Conservation (phyloP, 92 coral and sea anemone species). For the Zoanthus sociatus region DNA sequence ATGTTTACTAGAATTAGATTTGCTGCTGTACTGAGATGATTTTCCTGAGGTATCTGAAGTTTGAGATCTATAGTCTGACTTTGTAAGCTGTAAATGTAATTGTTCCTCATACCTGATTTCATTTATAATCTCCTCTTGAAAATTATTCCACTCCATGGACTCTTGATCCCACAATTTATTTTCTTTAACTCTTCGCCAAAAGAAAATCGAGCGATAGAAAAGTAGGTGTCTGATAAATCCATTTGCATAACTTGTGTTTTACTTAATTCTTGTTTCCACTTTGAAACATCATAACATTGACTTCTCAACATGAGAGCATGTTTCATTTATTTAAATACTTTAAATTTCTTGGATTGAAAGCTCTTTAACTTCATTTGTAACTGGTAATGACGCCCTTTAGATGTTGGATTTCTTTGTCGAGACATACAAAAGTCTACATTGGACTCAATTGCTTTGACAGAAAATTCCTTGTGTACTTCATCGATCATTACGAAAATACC, state of each 20-base stretch:
- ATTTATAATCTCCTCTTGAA: conserved; percentile 12
- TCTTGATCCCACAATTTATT: conserved; percentile 24
- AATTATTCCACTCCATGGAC: conserved; percentile 35
- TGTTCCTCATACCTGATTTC: conserved; percentile 52
- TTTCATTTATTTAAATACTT: conserved; percentile 41
- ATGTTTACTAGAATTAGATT: too few relatives aligned
- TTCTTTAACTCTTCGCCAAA: background rate
- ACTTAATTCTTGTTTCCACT: conserved; percentile 52
- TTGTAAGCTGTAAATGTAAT: background rate
- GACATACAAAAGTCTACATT: too few relatives aligned
- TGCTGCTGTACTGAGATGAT: too few relatives aligned
- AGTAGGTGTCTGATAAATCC: conserved; percentile 22
- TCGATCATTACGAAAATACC: too few relatives aligned
- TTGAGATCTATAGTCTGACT: too few relatives aligned
- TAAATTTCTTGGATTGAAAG: conserved; percentile 21
- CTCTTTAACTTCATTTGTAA: too few relatives aligned
- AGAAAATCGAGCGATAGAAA: background rate
- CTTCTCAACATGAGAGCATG: conserved; percentile 40
- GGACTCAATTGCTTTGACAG: too few relatives aligned
- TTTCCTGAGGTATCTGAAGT: too few relatives aligned
- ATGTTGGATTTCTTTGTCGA: too few relatives aligned
- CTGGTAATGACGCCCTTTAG: too few relatives aligned
- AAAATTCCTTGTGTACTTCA: too few relatives aligned
- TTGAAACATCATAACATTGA: conserved; percentile 38
- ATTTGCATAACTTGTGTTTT: conserved; percentile 24